Conservation (phyloP, 2,888 invertebrate species). For the Dynastes hyllus region DNA sequence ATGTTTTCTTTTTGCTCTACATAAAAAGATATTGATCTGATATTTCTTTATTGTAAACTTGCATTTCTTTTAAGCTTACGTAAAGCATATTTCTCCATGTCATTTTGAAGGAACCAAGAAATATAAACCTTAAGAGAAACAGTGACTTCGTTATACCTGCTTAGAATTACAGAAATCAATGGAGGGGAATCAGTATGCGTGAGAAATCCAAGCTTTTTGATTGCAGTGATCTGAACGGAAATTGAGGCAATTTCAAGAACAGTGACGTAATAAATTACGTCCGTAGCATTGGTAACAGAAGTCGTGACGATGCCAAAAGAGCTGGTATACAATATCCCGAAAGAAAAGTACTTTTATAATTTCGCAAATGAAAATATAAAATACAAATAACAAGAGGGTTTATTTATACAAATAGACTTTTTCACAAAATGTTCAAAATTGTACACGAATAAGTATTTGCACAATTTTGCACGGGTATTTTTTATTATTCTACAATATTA, state of each 20-base stretch:
- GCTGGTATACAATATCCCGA: neutral
- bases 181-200: conserved; percentile 29
- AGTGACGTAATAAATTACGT: conserved; percentile 22
- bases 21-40: neutral
- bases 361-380: too few relatives aligned
- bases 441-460: too few relatives aligned
- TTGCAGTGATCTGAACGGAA: conserved; percentile 30
- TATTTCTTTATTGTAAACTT: neutral
- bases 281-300: conserved; percentile 1
- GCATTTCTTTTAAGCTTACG: conserved; percentile 8
- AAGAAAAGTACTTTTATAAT: too few relatives aligned
- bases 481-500: too few relatives aligned
- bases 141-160: conserved; percentile 6
- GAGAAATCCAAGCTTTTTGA: conserved; percentile 23
- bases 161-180: conserved; percentile 16
- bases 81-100: neutral
- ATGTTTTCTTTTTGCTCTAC: too few relatives aligned
- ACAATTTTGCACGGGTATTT: too few relatives aligned
- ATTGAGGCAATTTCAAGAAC: conserved; percentile 25
- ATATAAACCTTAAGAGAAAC: neutral
- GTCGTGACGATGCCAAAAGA: too few relatives aligned
- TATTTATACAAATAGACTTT: neutral
- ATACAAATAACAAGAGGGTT: too few relatives aligned
- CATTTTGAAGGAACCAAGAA: neutral
- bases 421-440: neutral